Evolutionary conservation across 2,113 vertebrate genomes (phyloP), one percentile per base, ranked within the genome.

Genomic region (Gracilinanus agilis): DNA sequence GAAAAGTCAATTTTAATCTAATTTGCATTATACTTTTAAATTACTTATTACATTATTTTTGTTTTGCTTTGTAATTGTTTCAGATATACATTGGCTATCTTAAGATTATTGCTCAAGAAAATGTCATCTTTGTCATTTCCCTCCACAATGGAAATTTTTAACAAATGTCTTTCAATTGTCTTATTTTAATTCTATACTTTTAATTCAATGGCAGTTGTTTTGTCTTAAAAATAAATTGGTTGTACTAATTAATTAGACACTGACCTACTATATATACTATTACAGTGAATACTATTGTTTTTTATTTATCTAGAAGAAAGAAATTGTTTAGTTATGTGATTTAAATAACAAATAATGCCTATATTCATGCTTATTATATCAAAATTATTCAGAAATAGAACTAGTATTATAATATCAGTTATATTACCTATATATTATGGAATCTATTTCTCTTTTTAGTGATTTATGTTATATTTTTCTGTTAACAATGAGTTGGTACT

Each of bases 401-500:
- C 61, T 75, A 75, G 34, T 40, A 83, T 40, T 40, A 40, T 83
- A 23, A 40, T 83, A 21, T 23, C 67, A 56, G 54, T 6, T 24
- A 55, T 40, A 24, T 88, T 75, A 55, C 40, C 55, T 90, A 49
- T 13, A 11, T 90, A 58, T 21, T 90, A 34, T 4, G 44, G 10
- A 75, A 34, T 25, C 44, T 75, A 40, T 27, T 91, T 90, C 55
- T 92, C 54, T 12, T 44, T 29, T 90, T 5, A 29, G 27, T 93
- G 88, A 90, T 90, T 90, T 27, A n/a, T 34, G n/a, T 1, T 34
- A 55, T 55, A 11, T 44, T 44, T 91, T 40, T 91, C 54, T 53
- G 83, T 91, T 94, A 94, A 93, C 25, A 8, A n/a, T 90, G 55
- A 16, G n/a, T 88, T 54, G 91, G 56, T 44, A 3, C 11, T 56